Percentiles rank a stretch among this genome's conserved stretches.
phyloP scores from a whole-genome alignment of 2,113 vertebrate species.

The Poecilia latipinna region DNA sequence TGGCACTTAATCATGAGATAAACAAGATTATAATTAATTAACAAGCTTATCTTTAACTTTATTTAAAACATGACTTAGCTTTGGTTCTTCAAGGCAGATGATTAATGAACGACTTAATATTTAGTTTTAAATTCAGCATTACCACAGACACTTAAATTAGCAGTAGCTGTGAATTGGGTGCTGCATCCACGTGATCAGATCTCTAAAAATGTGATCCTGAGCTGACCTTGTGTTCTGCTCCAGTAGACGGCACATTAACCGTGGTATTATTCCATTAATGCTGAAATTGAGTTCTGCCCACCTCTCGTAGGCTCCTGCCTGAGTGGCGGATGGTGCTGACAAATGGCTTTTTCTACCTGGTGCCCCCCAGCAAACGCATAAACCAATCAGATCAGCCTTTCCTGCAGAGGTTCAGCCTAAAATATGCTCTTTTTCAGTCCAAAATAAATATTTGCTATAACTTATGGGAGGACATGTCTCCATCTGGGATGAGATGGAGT shows the following conservation, averaged over 20 bases:
- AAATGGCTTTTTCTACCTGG: slow-evolving; percentile 55
- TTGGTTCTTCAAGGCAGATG: background rate
- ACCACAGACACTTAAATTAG: slow-evolving; percentile 24
- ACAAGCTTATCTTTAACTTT: background rate
- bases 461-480: slow-evolving; percentile 24
- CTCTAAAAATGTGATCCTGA: slow-evolving; percentile 60
- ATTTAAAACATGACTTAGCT: background rate
- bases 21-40: background rate
- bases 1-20: background rate
- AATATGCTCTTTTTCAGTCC: slow-evolving; percentile 5
- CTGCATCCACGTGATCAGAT: slow-evolving; percentile 5
- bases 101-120: background rate
- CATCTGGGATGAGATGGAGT: slow-evolving; percentile 29
- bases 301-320: slow-evolving; percentile 60
- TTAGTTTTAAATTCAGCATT: slow-evolving; percentile 25
- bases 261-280: slow-evolving; percentile 76
- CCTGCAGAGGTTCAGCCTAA: background rate
- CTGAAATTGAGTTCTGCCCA: slow-evolving; percentile 73
- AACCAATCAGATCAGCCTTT: slow-evolving; percentile 20
- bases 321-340: slow-evolving; percentile 69
- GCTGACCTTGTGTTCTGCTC: slow-evolving; percentile 71
- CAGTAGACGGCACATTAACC: slow-evolving; percentile 66
- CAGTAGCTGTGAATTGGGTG: slow-evolving; percentile 20
- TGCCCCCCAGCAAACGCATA: slow-evolving; percentile 12
- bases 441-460: slow-evolving; percentile 6